phyloP scores from a whole-genome alignment of 2,888 invertebrate genomes.

The Zonitis immaculata region DNA sequence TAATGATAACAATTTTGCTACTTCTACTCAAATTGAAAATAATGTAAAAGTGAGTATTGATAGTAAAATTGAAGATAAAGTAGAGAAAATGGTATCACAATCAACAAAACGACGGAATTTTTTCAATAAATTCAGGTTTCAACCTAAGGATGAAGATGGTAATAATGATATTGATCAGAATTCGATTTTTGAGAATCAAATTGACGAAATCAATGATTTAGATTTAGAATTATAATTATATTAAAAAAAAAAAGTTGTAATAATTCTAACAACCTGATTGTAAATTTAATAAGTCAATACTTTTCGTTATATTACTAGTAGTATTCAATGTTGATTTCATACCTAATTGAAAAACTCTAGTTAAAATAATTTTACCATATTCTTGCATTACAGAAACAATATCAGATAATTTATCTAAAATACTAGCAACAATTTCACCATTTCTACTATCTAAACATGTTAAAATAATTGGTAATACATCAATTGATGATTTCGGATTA shows the following conservation, averaged over 20 bases:
- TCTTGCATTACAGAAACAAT: slow-evolving; percentile 81
- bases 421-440: slow-evolving; percentile 72
- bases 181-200: neutral
- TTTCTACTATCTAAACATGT: slow-evolving; percentile 76
- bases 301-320: slow-evolving; percentile 69
- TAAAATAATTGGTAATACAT: slow-evolving; percentile 71
- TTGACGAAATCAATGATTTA: slow-evolving; percentile 11
- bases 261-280: slow-evolving; percentile 68
- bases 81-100: neutral
- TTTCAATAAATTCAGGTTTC: slow-evolving; percentile 1
- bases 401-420: slow-evolving; percentile 78
- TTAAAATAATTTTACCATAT: slow-evolving; percentile 71
- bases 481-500: slow-evolving; percentile 52
- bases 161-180: neutral
- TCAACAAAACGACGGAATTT: neutral
- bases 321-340: slow-evolving; percentile 74
- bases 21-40: neutral
- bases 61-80: neutral
- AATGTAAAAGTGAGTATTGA: neutral
- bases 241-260: neutral
- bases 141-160: neutral
- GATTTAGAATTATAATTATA: slow-evolving; percentile 17
- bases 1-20: slow-evolving; percentile 15
- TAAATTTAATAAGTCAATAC: slow-evolving; percentile 73
- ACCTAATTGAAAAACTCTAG: slow-evolving; percentile 78